phyloP scores from a whole-genome alignment of 1,140 invertebrate genomes.

The Nomia melanderi region DNA sequence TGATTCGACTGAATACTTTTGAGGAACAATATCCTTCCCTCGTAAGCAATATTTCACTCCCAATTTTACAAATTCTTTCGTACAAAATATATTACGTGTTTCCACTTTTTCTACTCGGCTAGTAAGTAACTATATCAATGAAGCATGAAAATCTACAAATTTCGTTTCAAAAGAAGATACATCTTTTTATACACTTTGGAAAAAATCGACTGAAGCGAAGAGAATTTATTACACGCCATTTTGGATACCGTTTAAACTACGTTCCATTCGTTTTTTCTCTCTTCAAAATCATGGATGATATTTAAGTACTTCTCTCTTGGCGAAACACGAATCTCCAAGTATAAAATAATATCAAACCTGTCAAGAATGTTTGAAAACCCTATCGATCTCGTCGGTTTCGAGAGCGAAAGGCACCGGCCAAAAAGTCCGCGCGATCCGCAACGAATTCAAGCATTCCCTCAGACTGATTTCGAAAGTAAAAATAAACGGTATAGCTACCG shows the following conservation, averaged over 20 bases:
- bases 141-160: too few species aligned
- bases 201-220: too few species aligned
- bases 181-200: too few species aligned
- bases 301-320: background rate
- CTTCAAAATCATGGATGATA: background rate
- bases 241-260: background rate
- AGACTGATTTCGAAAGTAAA: constrained; percentile 62
- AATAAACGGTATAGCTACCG: constrained; percentile 22
- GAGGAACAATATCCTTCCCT: too few species aligned
- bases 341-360: background rate
- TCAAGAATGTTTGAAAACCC: background rate
- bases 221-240: too few species aligned
- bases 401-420: background rate
- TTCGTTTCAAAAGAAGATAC: too few species aligned
- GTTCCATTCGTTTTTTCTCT: background rate
- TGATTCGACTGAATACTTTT: too few species aligned
- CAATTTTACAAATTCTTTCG: too few species aligned
- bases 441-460: constrained; percentile 29
- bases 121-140: too few species aligned
- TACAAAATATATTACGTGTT: too few species aligned
- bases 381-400: background rate
- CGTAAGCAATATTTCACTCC: too few species aligned
- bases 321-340: background rate
- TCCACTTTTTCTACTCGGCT: too few species aligned
- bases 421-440: background rate